Percentiles rank a stretch among this genome's conserved stretches.
phyloP scores from a whole-genome alignment of 2,113 vertebrate genomes.

The Chloropsis cyanopogon region DNA sequence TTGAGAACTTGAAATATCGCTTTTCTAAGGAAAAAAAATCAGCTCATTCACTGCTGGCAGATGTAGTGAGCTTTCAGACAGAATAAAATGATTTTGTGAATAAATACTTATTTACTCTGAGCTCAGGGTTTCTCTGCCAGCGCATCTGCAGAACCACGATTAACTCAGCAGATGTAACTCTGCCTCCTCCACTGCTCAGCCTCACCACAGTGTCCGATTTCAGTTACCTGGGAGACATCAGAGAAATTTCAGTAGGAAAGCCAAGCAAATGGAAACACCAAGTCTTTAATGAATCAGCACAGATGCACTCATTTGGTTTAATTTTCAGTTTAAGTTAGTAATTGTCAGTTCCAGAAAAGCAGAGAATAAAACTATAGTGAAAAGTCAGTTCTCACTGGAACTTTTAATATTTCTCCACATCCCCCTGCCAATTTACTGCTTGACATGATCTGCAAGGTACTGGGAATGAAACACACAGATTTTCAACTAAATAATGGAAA shows the following conservation, averaged over 20 bases:
- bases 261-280: neutral
- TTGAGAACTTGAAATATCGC: neutral
- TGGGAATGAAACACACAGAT: slow-evolving; percentile 24
- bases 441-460: neutral
- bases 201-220: neutral
- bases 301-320: neutral
- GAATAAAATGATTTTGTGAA: neutral
- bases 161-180: neutral
- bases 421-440: slow-evolving; percentile 24
- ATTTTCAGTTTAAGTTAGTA: neutral
- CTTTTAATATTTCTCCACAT: slow-evolving; percentile 5
- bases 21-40: neutral
- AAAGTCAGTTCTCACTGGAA: neutral
- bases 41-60: neutral
- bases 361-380: neutral
- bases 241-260: neutral
- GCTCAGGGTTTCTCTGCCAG: neutral
- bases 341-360: neutral
- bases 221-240: neutral
- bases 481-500: slow-evolving; percentile 65
- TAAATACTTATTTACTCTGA: neutral
- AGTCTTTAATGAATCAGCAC: neutral
- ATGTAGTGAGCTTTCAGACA: neutral
- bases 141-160: neutral
- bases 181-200: neutral